Evolutionary conservation across 2,113 vertebrate genomes (phyloP).

Genomic region (Tetraodon nigroviridis): DNA sequence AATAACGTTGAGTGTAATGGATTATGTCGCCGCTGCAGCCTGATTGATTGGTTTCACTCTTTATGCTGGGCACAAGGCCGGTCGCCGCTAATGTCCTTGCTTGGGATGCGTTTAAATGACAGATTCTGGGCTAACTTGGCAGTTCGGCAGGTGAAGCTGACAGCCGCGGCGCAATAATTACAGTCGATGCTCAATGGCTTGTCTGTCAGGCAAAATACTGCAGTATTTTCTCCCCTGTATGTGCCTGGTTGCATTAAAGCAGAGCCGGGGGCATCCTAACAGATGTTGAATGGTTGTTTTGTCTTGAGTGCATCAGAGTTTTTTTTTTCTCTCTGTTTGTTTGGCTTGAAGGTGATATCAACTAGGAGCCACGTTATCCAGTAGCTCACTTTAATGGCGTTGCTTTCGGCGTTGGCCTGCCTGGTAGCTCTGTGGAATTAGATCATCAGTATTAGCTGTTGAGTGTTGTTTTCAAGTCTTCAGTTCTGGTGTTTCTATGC

Average conservation of each 20-base stretch:
- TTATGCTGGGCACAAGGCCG: conserved; percentile 47
- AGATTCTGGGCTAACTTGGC: conserved; percentile 32
- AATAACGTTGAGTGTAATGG: conserved; percentile 60
- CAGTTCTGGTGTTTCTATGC: too few relatives aligned
- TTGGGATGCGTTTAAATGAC: conserved; percentile 50
- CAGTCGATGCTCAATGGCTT: conserved; percentile 31
- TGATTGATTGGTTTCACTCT: conserved; percentile 68
- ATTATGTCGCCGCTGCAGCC: conserved; percentile 47
- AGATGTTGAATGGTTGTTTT: conserved; percentile 67
- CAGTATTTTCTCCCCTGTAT: conserved; percentile 31
- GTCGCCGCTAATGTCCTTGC: conserved; percentile 37
- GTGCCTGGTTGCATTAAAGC: conserved; percentile 45
- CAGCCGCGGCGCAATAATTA: conserved; percentile 34
- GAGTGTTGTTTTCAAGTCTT: background rate
- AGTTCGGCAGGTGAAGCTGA: conserved; percentile 35
- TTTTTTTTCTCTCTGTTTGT: conserved; percentile 19
- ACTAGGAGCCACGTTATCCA: conserved; percentile 46
- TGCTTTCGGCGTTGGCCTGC: conserved; percentile 50
- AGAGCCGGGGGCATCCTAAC: conserved; percentile 55
- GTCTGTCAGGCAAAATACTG: conserved; percentile 41
- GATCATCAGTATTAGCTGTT: conserved; percentile 11
- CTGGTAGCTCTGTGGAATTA: conserved; percentile 38
- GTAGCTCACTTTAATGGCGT: conserved; percentile 45
- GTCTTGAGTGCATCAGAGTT: conserved; percentile 42
- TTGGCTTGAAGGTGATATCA: conserved; percentile 61